Base-by-base conservation (phyloP, 2,888 invertebrate genomes). In the Acrocyrtus sp. region DNA sequence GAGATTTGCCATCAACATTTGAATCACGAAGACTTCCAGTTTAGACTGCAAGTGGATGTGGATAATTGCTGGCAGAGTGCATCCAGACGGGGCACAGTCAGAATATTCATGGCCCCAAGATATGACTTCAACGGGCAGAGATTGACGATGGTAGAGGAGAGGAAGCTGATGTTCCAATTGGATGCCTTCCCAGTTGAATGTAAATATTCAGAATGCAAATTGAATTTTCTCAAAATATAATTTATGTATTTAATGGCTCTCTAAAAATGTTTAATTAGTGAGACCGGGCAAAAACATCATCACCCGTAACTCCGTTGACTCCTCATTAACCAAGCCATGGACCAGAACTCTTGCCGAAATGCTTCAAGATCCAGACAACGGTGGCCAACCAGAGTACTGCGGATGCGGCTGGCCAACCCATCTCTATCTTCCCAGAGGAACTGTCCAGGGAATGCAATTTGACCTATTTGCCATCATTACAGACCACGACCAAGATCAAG, bases 21-120 rank as follows among this genome's bases (percentile, higher is more conserved):
- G 51, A 56, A 74, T 29, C 76, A 76, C 17, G 72, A 76, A 22
- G 60, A 56, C 0, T 76, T 76, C 50, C 29, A 41, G 3, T 76
- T 48, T 22, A 58, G 58, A 56, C 54, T 76, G 12, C 26, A 22
- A 4, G 43, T 75, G n/a, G 70, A 62, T 54, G 4, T 29, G 10
- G 3, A 22, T 3, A 5, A 10, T n/a, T 19, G n/a, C 6, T 24
- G 3, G 27, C 2, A 56, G 4, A 43, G 5, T 22, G 43, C 10
- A 4, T n/a, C 26, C 2, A 45, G 29, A 3, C 17, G 21, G 26
- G 72, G 58, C 12, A 72, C 65, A 2, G 51, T 72, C 3, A 41
- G 72, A 26, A 58, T 72, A 2, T 72, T 72, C 34, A 34, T 73
- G 45, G 67, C 70, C 2, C 74, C 74, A 4, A 24, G 61, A 24